Evolutionary conservation across 2,113 vertebrate species (phyloP).

Genomic region (Rhinopomastus cyanomelas): DNA sequence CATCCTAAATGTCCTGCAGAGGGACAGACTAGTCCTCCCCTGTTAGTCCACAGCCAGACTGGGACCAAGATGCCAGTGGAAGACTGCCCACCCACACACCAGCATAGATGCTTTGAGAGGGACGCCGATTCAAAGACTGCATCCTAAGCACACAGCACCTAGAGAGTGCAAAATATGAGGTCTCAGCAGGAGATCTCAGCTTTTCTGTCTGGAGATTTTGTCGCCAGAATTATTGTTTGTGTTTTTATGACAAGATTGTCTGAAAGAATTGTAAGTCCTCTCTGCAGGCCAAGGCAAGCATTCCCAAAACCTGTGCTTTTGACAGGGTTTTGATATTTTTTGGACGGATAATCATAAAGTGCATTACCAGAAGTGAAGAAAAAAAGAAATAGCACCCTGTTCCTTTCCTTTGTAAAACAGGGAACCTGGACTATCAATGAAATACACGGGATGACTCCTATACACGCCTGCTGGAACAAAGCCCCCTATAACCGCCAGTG

Average conservation of each 20-base stretch:
- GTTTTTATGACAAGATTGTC: background rate
- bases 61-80: background rate
- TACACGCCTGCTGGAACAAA: background rate
- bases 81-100: background rate
- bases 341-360: background rate
- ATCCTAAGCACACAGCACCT: background rate
- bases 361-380: background rate
- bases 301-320: background rate
- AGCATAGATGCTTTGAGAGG: background rate
- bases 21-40: background rate
- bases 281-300: background rate
- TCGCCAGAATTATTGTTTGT: background rate
- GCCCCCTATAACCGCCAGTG: background rate
- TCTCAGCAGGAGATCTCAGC: background rate
- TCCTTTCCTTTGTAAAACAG: background rate
- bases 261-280: background rate
- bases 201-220: background rate
- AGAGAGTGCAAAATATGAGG: background rate
- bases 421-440: background rate
- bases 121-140: background rate
- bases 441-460: background rate
- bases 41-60: background rate
- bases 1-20: background rate
- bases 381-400: slow-evolving; percentile 24
- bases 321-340: background rate